Base-by-base conservation (phyloP, 2,113 vertebrate genomes). In the Marmota monax region DNA sequence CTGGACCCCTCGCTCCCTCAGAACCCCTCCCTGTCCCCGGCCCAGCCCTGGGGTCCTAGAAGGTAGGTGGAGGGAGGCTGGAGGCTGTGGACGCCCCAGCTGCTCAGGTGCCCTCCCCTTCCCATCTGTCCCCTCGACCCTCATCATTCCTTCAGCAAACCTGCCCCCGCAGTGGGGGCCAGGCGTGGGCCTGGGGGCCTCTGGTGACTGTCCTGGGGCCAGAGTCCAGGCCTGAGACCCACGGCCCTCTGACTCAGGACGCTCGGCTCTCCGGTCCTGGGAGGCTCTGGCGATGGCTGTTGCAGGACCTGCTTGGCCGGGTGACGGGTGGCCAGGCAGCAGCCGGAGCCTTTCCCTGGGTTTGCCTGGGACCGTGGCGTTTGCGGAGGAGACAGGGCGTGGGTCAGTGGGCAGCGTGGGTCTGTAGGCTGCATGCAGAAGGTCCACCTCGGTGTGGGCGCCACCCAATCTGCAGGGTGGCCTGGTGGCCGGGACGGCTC, bases 221-320 rank as follows among this genome's bases (percentile, higher is more conserved):
- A 1, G 48, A 2, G n/a, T 67, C 61, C 34, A 32, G 51, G 18
- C 23, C 51, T 32, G 77, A 39, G 37, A 45, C 32, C n/a, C 42
- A 0, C 32, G 0, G 51, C 9, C 48, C 39, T 12, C 72, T 20
- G 56, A 18, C 51, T 3, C 51, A 5, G 1, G 27, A 32, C 0
- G 0, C n/a, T 9, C 42, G 34, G 14, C 53, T 74, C 18, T 20
- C 32, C 27, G 4, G 0, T 13, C 76, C 92, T 89, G 79, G 73
- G 25, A 37, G 32, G 32, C 0, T 16, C 32, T n/a, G 25, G 42
- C 1, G 18, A n/a, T 27, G 13, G 22, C 72, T 45, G 61, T 27
- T 10, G 25, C 9, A 27, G 61, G 2, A 7, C 8, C 9, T 2
- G 18, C 61, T 58, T 58, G 56, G 5, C 56, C 4, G 6, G 20